Percentiles rank a stretch among this genome's conserved stretches.
phyloP scores from a whole-genome alignment of 2,888 invertebrate genomes.

The Mesorhabditis sp. region DNA sequence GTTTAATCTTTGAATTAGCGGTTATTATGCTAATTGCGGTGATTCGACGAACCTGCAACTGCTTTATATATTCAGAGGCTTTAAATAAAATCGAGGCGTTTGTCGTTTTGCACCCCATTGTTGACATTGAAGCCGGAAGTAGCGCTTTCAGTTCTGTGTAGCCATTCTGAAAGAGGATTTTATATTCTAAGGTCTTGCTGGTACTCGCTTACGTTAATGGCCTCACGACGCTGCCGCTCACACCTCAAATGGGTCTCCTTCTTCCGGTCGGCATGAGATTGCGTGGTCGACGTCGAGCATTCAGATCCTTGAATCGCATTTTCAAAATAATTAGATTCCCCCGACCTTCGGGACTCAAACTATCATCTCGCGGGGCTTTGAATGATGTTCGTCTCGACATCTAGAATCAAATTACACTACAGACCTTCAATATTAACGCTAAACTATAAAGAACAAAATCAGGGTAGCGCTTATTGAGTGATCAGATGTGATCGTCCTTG shows the following conservation, averaged over 20 bases:
- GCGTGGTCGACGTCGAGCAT: slow-evolving; percentile 11
- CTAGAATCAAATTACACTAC: no score
- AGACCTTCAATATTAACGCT: no score
- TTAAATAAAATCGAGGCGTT: slow-evolving; percentile 56
- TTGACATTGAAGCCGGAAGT: slow-evolving; percentile 50
- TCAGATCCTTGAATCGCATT: neutral
- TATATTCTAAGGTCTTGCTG: neutral
- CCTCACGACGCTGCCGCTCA: slow-evolving; percentile 57
- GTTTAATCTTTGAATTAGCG: slow-evolving; percentile 31
- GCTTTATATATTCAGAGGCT: slow-evolving; percentile 54
- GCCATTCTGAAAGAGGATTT: slow-evolving; percentile 40
- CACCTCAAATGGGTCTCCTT: slow-evolving; percentile 57
- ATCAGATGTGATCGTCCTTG: no score
- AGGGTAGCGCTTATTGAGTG: no score
- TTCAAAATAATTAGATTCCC: neutral
- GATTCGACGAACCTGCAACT: slow-evolving; percentile 36
- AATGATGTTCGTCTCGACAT: no score
- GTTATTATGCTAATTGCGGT: slow-evolving; percentile 40
- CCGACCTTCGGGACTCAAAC: neutral
- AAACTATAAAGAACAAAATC: no score
- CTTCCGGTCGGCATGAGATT: slow-evolving; percentile 45
- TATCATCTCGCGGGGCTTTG: neutral
- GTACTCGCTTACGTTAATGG: slow-evolving; percentile 39
- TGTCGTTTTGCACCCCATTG: slow-evolving; percentile 56
- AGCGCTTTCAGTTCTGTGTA: slow-evolving; percentile 56